Evolutionary conservation across 2,888 invertebrate genomes (phyloP).

Genomic region (Pachliopta kotzebuea): DNA sequence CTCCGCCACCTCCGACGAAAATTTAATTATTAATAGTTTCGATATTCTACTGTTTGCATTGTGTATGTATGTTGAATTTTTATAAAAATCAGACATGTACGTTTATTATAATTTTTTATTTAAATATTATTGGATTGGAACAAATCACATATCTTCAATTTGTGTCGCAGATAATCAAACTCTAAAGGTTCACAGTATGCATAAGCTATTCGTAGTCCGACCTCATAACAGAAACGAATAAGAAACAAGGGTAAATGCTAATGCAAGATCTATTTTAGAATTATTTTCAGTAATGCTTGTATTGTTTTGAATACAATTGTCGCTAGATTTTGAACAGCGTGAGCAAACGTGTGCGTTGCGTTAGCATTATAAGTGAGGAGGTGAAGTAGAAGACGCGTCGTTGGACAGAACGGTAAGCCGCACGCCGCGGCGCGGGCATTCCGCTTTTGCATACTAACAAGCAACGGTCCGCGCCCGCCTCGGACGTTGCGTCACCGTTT

Average conservation of each 20-base stretch:
- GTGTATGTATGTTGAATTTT: too few species aligned
- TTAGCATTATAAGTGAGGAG: neutral
- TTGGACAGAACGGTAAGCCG: slow-evolving; percentile 56
- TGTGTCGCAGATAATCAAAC: neutral
- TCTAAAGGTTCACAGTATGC: neutral
- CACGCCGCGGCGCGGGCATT: slow-evolving; percentile 58
- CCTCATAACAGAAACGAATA: neutral
- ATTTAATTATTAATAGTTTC: neutral
- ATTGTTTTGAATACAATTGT: neutral
- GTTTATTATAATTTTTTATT: too few species aligned
- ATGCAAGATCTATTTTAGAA: neutral
- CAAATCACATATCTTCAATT: neutral
- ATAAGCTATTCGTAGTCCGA: neutral
- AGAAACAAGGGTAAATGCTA: neutral
- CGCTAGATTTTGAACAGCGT: neutral
- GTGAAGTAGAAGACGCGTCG: slow-evolving; percentile 36
- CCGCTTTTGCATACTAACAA: slow-evolving; percentile 73
- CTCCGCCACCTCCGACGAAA: neutral
- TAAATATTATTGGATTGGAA: neutral
- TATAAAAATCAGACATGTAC: too few species aligned
- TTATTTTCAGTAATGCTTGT: neutral
- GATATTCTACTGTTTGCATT: neutral
- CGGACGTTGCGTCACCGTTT: slow-evolving; percentile 69
- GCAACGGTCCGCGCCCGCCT: slow-evolving; percentile 49
- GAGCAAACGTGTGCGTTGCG: neutral